phyloP scores from a whole-genome alignment of 35 echinoderm and acorn worm species.

The Acanthaster planci region DNA sequence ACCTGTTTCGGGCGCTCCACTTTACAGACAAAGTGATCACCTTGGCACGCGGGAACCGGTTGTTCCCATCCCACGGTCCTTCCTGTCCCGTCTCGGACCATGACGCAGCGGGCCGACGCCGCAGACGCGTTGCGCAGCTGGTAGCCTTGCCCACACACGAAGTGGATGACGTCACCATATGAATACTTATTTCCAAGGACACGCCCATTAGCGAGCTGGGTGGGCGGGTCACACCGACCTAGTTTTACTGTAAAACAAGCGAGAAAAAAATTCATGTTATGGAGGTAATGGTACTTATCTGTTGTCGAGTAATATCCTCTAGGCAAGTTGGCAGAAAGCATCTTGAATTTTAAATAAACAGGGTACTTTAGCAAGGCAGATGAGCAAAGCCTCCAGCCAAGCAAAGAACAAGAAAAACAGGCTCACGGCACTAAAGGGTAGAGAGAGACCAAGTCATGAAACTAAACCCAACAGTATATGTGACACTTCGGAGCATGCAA shows the following conservation, averaged over 20 bases:
- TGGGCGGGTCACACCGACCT: conserved; percentile 48
- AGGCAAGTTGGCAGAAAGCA: neutral
- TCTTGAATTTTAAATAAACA: too few species aligned
- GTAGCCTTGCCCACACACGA: conserved; percentile 56
- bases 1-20: too few species aligned
- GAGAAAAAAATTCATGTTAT: neutral
- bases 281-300: neutral
- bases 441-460: too few species aligned
- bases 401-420: too few species aligned
- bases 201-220: conserved; percentile 46
- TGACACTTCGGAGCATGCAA: too few species aligned
- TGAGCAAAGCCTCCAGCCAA: too few species aligned
- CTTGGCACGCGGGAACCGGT: neutral
- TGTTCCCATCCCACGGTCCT: neutral
- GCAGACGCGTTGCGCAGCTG: conserved; percentile 32
- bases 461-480: too few species aligned
- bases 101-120: neutral
- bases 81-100: conserved; percentile 15
- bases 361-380: too few species aligned
- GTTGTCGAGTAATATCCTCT: neutral
- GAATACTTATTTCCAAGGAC: conserved; percentile 39
- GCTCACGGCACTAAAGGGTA: too few species aligned
- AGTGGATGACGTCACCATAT: conserved; percentile 62
- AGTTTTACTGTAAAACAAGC: conserved; percentile 47
- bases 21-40: too few species aligned